phyloP scores from a whole-genome alignment of 1,140 invertebrate species.

The Neocloeon triangulifer region DNA sequence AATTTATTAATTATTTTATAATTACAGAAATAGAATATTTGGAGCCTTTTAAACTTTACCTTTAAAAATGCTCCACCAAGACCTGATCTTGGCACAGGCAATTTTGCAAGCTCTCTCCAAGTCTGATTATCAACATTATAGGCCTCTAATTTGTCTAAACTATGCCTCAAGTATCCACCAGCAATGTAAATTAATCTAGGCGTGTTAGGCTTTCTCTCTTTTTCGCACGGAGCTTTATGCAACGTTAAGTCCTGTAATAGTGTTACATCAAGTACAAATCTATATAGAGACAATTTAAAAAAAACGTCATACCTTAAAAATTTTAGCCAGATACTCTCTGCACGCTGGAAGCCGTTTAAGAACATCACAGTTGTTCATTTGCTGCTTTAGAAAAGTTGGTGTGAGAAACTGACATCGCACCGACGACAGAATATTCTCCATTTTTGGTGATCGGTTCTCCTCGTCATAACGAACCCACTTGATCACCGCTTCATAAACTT shows the following conservation, averaged over 20 bases:
- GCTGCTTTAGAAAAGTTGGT: slow-evolving; percentile 69
- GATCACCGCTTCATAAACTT: slow-evolving; percentile 78
- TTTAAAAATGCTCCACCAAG: slow-evolving; percentile 68
- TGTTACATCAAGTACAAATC: too few relatives aligned
- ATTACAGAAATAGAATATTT: background rate
- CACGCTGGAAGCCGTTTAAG: slow-evolving; percentile 73
- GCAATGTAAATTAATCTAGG: slow-evolving; percentile 72
- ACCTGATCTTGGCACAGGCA: slow-evolving; percentile 66
- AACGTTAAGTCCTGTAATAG: slow-evolving; percentile 48
- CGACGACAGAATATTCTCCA: slow-evolving; percentile 65
- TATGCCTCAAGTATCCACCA: slow-evolving; percentile 69
- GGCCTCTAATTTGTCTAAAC: slow-evolving; percentile 63
- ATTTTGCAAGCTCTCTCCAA: slow-evolving; percentile 53
- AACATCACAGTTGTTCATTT: slow-evolving; percentile 74
- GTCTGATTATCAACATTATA: slow-evolving; percentile 66
- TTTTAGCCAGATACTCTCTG: slow-evolving; percentile 67
- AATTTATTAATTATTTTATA: slow-evolving; percentile 7
- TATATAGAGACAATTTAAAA: too few relatives aligned
- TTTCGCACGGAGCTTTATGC: slow-evolving; percentile 56
- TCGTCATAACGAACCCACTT: slow-evolving; percentile 73
- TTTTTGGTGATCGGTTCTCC: slow-evolving; percentile 54
- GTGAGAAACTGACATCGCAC: slow-evolving; percentile 78
- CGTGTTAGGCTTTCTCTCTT: slow-evolving; percentile 62
- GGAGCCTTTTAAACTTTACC: slow-evolving; percentile 15
- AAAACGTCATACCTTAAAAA: slow-evolving; percentile 40